Conservation (phyloP, 2,113 vertebrate species). For the Serinus canaria region DNA sequence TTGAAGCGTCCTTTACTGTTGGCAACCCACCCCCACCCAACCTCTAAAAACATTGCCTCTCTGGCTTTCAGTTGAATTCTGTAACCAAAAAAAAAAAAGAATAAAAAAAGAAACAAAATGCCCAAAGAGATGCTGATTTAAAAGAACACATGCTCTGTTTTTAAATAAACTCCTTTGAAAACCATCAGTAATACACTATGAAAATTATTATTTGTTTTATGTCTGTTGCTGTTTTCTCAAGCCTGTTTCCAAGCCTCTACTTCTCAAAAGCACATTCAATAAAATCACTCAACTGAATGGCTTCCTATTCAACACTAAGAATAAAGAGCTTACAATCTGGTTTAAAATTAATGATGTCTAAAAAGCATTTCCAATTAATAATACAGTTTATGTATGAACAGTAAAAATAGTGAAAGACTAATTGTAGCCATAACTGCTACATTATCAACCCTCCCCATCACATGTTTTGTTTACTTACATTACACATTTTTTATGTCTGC, state of each 20-base stretch:
- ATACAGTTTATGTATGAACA: not conserved
- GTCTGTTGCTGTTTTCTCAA: not conserved
- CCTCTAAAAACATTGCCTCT: not conserved
- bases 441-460: not conserved
- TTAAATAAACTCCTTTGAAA: not conserved
- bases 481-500: not conserved
- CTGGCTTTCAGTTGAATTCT: not conserved
- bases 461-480: not conserved
- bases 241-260: not conserved
- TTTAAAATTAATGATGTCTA: not conserved
- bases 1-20: not conserved
- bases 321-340: not conserved
- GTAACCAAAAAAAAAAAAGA: not conserved
- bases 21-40: accelerated
- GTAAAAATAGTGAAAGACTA: not conserved
- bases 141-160: not conserved
- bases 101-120: not conserved
- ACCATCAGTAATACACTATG: not conserved
- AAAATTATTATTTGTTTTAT: not conserved
- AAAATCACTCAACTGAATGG: not conserved
- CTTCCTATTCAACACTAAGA: not conserved
- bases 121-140: not conserved
- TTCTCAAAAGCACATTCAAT: not conserved
- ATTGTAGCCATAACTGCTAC: not conserved
- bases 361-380: not conserved